These are phyloP conservation scores for Chaitophorus viminalis DNA, from an alignment of 2,888 invertebrate genomes.

Conservation along the genomic window DNA sequence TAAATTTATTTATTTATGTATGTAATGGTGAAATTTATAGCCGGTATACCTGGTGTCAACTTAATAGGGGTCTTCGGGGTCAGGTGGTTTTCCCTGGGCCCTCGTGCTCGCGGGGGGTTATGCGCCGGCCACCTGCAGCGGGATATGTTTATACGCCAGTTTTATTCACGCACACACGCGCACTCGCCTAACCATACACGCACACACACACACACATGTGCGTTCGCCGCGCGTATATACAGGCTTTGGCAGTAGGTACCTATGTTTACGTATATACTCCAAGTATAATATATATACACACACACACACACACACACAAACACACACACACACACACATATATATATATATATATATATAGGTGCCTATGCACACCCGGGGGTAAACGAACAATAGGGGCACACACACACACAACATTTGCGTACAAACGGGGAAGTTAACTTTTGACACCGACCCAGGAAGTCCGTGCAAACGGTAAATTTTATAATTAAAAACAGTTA, in stretches of 20 bases:
- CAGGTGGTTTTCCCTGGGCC: conserved; percentile 52
- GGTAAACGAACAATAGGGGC: conserved; percentile 59
- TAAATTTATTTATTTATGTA: not conserved
- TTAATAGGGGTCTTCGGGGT: conserved; percentile 61
- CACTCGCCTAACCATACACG: not conserved
- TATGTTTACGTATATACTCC: not conserved
- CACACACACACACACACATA: too few species aligned
- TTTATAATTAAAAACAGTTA: conserved; percentile 59
- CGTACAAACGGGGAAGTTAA: conserved; percentile 48
- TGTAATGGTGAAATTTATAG: conserved; percentile 53
- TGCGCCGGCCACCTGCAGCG: conserved; percentile 59
- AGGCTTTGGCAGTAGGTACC: too few species aligned
- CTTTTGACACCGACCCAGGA: conserved; percentile 61
- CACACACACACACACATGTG: not conserved
- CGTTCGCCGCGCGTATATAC: too few species aligned
- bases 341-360: not conserved
- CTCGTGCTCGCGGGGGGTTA: conserved; percentile 56
- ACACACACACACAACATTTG: conserved; percentile 1
- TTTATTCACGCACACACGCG: not conserved
- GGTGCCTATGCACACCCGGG: conserved; percentile 4
- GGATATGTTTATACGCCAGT: conserved; percentile 35
- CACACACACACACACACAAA: too few species aligned
- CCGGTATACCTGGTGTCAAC: conserved; percentile 50
- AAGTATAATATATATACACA: not conserved
- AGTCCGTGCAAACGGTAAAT: conserved; percentile 49